Conservation (phyloP, 2,888 invertebrate genomes). For the Drosophila picticornis region DNA sequence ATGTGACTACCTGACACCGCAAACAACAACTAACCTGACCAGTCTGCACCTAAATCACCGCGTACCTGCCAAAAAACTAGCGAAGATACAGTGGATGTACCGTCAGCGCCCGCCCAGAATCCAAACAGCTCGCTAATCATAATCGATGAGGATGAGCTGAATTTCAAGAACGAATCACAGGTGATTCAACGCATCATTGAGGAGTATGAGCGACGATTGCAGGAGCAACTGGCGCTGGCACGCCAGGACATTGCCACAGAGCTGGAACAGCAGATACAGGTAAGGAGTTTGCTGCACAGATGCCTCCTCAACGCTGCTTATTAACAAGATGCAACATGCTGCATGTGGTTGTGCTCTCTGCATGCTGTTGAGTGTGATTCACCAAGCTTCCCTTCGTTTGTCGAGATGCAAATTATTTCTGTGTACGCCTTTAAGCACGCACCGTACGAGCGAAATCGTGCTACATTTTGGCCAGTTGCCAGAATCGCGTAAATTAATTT, state of each 20-base stretch:
- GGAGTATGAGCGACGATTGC: constrained; percentile 86
- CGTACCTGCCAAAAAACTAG: constrained; percentile 49
- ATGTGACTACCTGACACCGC: constrained; percentile 59
- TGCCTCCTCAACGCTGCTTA: constrained; percentile 5
- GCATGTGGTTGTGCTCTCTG: constrained; percentile 27
- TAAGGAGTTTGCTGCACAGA: constrained; percentile 84
- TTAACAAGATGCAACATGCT: constrained; percentile 4
- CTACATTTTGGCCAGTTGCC: constrained; percentile 61
- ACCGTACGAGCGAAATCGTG: constrained; percentile 27
- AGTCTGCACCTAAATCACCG: constrained; percentile 44
- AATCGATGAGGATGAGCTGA: constrained; percentile 84
- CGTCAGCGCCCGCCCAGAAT: constrained; percentile 23
- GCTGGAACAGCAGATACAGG: constrained; percentile 91
- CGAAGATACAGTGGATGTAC: not conserved
- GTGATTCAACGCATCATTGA: constrained; percentile 84
- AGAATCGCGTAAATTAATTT: constrained; percentile 34
- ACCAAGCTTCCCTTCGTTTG: constrained; percentile 34
- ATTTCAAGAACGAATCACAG: constrained; percentile 83
- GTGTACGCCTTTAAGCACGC: constrained; percentile 21
- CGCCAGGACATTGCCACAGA: constrained; percentile 89
- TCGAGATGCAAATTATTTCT: constrained; percentile 43
- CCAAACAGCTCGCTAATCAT: constrained; percentile 81
- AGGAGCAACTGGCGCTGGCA: constrained; percentile 88
- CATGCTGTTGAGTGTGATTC: constrained; percentile 55
- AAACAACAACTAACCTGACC: constrained; percentile 26